phyloP scores from a whole-genome alignment of 2,888 invertebrate species.

The Polymixis lichenea region DNA sequence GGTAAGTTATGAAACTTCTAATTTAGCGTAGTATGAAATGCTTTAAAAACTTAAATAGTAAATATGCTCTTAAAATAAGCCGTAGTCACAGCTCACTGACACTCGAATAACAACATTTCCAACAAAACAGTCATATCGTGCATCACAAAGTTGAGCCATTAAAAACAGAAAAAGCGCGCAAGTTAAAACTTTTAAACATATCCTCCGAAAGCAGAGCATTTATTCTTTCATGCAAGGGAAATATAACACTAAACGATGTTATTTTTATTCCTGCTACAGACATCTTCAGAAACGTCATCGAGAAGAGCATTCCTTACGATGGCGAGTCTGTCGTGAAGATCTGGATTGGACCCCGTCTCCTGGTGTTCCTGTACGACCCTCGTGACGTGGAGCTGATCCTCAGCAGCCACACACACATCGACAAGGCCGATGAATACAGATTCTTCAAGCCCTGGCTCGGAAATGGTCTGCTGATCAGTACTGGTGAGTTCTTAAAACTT shows the following conservation, averaged over 20 bases:
- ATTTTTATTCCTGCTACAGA: conserved; percentile 83
- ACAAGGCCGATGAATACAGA: conserved; percentile 94
- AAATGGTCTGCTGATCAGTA: conserved; percentile 95
- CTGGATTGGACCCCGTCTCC: conserved; percentile 94
- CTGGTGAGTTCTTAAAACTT: conserved; percentile 89
- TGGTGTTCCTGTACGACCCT: conserved; percentile 94
- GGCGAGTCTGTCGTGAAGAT: conserved; percentile 90
- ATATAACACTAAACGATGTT: conserved; percentile 13
- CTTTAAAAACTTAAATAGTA: not conserved
- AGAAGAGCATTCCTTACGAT: conserved; percentile 90
- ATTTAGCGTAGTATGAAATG: not conserved
- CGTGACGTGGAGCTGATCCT: conserved; percentile 94
- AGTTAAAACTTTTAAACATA: conserved; percentile 2
- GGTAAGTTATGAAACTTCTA: conserved; percentile 86
- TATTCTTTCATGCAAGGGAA: not conserved
- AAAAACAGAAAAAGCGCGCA: not conserved
- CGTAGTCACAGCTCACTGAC: not conserved
- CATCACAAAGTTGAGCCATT: conserved; percentile 15
- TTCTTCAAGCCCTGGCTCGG: conserved; percentile 96
- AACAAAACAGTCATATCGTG: conserved; percentile 15
- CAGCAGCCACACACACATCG: conserved; percentile 95
- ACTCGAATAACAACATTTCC: conserved; percentile 1
- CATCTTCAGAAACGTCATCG: conserved; percentile 92
- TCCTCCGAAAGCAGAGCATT: not conserved
- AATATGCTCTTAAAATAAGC: not conserved